Base-by-base conservation (phyloP, 2,113 vertebrate genomes). In the Stomatorhinus ivindoensis region DNA sequence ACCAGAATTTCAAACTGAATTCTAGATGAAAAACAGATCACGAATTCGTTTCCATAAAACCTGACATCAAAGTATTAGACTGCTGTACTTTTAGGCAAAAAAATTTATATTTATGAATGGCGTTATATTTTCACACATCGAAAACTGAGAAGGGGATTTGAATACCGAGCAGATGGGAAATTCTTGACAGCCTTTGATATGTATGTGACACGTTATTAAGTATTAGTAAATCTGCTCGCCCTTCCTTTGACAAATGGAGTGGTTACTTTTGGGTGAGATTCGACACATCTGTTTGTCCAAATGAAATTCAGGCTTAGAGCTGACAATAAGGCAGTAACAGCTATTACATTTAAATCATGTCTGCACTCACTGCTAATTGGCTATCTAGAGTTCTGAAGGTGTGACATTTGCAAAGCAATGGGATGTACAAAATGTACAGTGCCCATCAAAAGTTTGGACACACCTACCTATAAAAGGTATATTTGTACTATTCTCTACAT, bases 181-280 rank as follows among this genome's bases (percentile, higher is more conserved):
- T 80, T 80, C 35, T 42, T 80, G 73, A 80, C 73, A 39, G 73
- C 35, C 73, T 80, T 80, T 80, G 73, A 80, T 80, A 80, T 80
- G 73, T 42, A 42, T 80, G 73, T 7, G 17, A 42, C 73, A 80
- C 73, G 4, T 80, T 80, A 80, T 80, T 80, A 80, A 80, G 73
- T 80, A 80, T 80, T 80, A 80, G 73, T 42, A 80, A 76, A 76
- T 39, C 69, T 76, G 69, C 69, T 39, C 15, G 15, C 73, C 73
- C 73, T 42, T 42, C 13, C 73, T 80, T 80, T 80, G 69, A 80
- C 73, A 80, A 80, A 39, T 15, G 35, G 73, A 42, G 73, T 80
- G 35, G 73, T 42, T 39, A 39, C 35, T 80, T 80, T 42, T 80
- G 73, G 73, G 73, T 80, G 35, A 15, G 13, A 42, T 42, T 80